phyloP scores from a whole-genome alignment of 2,797 vertebrate genomes.

The Helicolenus hilgendorfi region DNA sequence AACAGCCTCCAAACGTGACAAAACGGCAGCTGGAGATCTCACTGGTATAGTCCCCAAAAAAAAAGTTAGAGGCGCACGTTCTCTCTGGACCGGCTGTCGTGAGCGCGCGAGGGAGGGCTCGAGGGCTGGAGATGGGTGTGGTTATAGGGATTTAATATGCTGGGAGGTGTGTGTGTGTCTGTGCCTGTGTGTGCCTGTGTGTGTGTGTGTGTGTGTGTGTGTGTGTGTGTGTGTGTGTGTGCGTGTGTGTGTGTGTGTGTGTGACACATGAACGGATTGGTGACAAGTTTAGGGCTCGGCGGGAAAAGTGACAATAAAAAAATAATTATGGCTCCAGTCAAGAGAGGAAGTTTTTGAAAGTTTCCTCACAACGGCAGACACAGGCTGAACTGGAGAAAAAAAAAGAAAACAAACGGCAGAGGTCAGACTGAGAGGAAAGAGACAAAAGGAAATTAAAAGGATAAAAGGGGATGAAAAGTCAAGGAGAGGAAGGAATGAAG shows the following conservation, averaged over 20 bases:
- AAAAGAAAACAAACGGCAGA: slow-evolving; percentile 5
- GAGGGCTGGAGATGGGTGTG: slow-evolving; percentile 80
- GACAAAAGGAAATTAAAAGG: slow-evolving; percentile 71
- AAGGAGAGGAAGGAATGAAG: slow-evolving; percentile 2
- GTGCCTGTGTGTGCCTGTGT: background rate
- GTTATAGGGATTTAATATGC: slow-evolving; percentile 60
- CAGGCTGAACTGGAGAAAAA: background rate
- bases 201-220: background rate
- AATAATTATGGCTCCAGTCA: slow-evolving; percentile 4
- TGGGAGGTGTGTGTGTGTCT: slow-evolving; percentile 1
- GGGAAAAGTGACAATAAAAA: slow-evolving; percentile 5
- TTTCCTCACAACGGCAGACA: slow-evolving; percentile 44
- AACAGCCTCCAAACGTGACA: slow-evolving; percentile 40
- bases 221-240: background rate
- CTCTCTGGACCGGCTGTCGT: slow-evolving; percentile 28
- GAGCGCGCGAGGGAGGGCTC: slow-evolving; percentile 65
- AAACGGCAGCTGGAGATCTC: slow-evolving; percentile 28
- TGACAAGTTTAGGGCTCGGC: slow-evolving; percentile 28
- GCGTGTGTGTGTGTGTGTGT: background rate
- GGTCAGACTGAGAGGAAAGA: slow-evolving; percentile 47
- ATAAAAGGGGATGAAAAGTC: slow-evolving; percentile 55
- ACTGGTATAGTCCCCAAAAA: slow-evolving; percentile 39
- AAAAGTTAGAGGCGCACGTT: slow-evolving; percentile 53
- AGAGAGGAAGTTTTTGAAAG: slow-evolving; percentile 25
- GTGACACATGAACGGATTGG: background rate